These are phyloP conservation scores for Anguilla obscura DNA, from an alignment of 2,797 vertebrate genomes.

Conservation along the genomic window DNA sequence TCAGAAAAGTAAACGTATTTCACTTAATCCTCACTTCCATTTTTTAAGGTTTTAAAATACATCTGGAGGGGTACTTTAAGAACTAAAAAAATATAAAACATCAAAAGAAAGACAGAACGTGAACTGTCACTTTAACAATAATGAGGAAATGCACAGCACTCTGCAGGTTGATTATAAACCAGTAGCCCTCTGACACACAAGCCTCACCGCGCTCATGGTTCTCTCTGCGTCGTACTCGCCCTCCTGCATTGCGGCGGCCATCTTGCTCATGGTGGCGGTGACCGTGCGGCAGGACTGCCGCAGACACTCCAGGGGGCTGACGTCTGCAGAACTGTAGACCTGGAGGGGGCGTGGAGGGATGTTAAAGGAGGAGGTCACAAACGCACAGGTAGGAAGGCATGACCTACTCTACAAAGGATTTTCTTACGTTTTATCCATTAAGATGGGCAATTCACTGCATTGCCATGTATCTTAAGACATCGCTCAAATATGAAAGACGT, in stretches of 20 bases:
- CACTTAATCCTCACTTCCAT: no score
- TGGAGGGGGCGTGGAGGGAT: slow-evolving; percentile 49
- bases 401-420: not conserved
- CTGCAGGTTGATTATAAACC: not conserved
- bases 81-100: no score
- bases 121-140: not conserved
- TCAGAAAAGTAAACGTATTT: no score
- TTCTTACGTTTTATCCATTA: not conserved
- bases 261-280: slow-evolving; percentile 97
- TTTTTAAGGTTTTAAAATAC: no score
- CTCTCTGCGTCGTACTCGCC: slow-evolving; percentile 92
- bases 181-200: not conserved
- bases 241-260: slow-evolving; percentile 98
- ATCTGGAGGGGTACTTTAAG: no score
- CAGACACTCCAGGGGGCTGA: slow-evolving; percentile 85
- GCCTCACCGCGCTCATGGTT: slow-evolving; percentile 78
- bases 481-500: not conserved
- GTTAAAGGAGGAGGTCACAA: not conserved
- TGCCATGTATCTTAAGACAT: not conserved
- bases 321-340: slow-evolving; percentile 86
- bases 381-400: not conserved
- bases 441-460: not conserved
- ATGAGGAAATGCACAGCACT: not conserved
- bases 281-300: slow-evolving; percentile 90
- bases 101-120: no score